These are phyloP conservation scores for Strigops habroptila DNA, from an alignment of 2,113 vertebrate genomes.

Conservation along the genomic window DNA sequence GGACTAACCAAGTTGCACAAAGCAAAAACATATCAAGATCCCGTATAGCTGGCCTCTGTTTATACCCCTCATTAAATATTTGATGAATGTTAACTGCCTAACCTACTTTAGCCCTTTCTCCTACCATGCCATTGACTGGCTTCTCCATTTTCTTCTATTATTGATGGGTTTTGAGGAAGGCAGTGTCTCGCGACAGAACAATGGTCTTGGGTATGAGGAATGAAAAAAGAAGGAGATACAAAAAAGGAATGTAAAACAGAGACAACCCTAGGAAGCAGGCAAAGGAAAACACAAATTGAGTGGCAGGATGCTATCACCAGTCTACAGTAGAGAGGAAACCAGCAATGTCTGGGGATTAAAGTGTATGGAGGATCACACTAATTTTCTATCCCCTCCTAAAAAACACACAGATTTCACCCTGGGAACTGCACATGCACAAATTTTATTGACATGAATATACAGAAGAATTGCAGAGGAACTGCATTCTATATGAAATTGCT, in stretches of 20 bases:
- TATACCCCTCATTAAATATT: background rate
- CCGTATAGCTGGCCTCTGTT: background rate
- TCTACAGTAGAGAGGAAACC: background rate
- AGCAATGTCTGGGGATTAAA: background rate
- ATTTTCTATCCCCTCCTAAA: background rate
- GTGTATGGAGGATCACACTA: background rate
- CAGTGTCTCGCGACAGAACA: fast-evolving
- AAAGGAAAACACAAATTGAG: background rate
- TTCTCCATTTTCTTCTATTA: background rate
- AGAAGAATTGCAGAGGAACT: background rate
- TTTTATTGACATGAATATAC: background rate
- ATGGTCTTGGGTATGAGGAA: background rate
- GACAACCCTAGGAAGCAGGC: fast-evolving
- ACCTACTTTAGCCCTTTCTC: background rate
- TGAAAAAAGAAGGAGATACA: background rate
- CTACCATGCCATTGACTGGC: background rate
- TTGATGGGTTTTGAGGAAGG: background rate
- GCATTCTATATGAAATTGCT: background rate
- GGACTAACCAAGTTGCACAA: background rate
- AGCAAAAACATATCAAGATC: background rate
- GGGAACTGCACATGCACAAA: background rate
- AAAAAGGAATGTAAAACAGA: background rate
- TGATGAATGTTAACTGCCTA: background rate
- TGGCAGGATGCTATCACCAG: background rate
- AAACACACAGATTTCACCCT: background rate